Evolutionary conservation across 2,113 vertebrate genomes (phyloP).

Genomic region (Seriola rivoliana): DNA sequence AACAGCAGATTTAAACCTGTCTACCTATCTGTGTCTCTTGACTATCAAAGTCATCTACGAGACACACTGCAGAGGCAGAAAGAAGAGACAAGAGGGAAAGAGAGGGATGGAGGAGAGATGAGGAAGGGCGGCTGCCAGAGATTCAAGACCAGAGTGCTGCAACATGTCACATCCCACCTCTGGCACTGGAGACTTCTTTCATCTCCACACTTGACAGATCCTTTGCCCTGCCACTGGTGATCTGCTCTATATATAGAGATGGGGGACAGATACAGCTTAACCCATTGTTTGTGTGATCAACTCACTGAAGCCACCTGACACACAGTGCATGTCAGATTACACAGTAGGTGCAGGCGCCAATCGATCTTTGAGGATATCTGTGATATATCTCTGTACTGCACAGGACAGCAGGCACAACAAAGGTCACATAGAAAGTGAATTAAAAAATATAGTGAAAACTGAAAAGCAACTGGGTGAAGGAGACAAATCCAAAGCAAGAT

Average conservation of each 20-base stretch:
- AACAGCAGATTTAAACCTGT: conserved; percentile 40
- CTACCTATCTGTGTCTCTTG: conserved; percentile 31
- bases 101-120: background rate
- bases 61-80: conserved; percentile 12
- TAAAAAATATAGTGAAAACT: conserved; percentile 41
- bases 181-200: conserved; percentile 64
- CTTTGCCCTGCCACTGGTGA: conserved; percentile 58
- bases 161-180: conserved; percentile 72
- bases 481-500: conserved; percentile 13
- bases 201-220: conserved; percentile 73
- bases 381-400: conserved; percentile 1
- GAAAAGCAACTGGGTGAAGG: conserved; percentile 18
- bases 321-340: conserved; percentile 5
- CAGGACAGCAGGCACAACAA: background rate
- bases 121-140: conserved; percentile 29
- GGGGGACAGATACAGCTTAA: conserved; percentile 41
- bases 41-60: conserved; percentile 58
- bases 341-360: background rate
- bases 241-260: conserved; percentile 68
- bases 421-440: conserved; percentile 37
- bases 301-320: conserved; percentile 2
- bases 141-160: conserved; percentile 46
- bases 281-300: conserved; percentile 39
- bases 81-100: background rate
- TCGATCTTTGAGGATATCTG: conserved; percentile 18